Evolutionary conservation across 1,140 invertebrate genomes (phyloP).

Genomic region (Leptopilina clavipes): DNA sequence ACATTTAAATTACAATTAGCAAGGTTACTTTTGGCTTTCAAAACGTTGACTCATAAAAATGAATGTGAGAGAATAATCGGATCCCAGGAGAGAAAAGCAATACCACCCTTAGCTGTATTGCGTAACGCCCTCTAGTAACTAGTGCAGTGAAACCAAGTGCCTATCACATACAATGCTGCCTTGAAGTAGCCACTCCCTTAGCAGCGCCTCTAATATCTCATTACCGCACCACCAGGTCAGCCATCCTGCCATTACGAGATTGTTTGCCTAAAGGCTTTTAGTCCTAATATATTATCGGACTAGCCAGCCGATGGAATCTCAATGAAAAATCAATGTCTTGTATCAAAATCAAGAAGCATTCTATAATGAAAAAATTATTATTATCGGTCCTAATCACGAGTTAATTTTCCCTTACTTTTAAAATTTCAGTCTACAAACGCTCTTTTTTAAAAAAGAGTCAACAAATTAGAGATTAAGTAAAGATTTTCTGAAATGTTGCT

Average conservation of each 20-base stretch:
- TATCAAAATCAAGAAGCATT: background rate
- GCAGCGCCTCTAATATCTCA: slow-evolving; percentile 74
- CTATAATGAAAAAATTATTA: background rate
- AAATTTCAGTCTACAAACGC: no score
- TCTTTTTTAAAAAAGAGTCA: background rate
- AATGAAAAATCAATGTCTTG: background rate
- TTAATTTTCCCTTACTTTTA: no score
- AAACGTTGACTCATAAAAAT: background rate
- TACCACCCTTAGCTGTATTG: slow-evolving; percentile 70
- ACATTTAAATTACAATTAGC: slow-evolving; percentile 17
- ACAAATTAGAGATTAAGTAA: background rate
- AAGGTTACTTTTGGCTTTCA: background rate
- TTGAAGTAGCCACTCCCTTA: slow-evolving; percentile 72
- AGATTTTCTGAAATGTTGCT: background rate
- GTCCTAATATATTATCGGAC: slow-evolving; percentile 66
- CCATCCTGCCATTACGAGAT: slow-evolving; percentile 73
- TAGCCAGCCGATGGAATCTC: slow-evolving; percentile 26
- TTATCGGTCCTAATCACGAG: no score
- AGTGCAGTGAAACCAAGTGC: slow-evolving; percentile 50
- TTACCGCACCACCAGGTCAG: slow-evolving; percentile 73
- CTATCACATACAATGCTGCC: slow-evolving; percentile 69
- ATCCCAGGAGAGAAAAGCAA: slow-evolving; percentile 73
- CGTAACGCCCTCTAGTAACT: slow-evolving; percentile 65
- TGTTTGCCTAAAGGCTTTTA: slow-evolving; percentile 70
- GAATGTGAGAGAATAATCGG: slow-evolving; percentile 65